A percentile compares a stretch with the other conserved stretches of the same genome.
phyloP scores from a whole-genome alignment of 1,140 invertebrate genomes.

The Bathynomus jamesi region DNA sequence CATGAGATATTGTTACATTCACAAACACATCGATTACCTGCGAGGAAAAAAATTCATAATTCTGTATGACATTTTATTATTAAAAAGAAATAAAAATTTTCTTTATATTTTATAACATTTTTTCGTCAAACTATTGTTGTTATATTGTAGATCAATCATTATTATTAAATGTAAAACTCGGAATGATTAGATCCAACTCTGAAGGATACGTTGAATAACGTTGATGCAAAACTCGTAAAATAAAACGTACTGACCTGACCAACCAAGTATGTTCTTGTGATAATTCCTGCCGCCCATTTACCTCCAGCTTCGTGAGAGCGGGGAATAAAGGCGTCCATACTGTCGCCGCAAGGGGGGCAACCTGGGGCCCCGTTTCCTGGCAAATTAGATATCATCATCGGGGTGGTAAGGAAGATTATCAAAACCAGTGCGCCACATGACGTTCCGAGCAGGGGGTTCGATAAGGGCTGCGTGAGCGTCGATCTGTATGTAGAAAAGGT shows the following conservation, averaged over 20 bases:
- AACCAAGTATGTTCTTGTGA: constrained; percentile 28
- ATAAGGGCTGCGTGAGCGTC: constrained; percentile 17
- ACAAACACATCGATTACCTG: constrained; percentile 38
- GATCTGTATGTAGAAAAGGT: constrained; percentile 1
- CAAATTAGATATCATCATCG: constrained; percentile 29
- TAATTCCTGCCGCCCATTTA: constrained; percentile 33
- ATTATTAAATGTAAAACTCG: too few relatives aligned
- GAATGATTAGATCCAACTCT: too few relatives aligned
- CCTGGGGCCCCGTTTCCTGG: not conserved
- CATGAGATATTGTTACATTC: constrained; percentile 44
- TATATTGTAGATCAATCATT: too few relatives aligned
- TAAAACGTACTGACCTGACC: too few relatives aligned
- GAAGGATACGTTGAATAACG: too few relatives aligned
- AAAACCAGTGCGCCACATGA: constrained; percentile 29
- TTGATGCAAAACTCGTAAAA: too few relatives aligned
- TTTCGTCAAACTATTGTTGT: too few relatives aligned
- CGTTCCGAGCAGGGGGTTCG: constrained; percentile 32
- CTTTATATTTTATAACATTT: too few relatives aligned
- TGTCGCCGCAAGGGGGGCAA: constrained; percentile 34
- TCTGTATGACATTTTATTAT: too few relatives aligned
- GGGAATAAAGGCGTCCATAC: constrained; percentile 10
- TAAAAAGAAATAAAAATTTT: too few relatives aligned
- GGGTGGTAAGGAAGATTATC: constrained; percentile 16
- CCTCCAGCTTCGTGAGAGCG: constrained; percentile 31
- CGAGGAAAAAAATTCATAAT: too few relatives aligned